Evolutionary conservation across 1,140 invertebrate genomes (phyloP), one percentile per base, ranked within the genome.

Genomic region (Meloidogyne floridensis): DNA sequence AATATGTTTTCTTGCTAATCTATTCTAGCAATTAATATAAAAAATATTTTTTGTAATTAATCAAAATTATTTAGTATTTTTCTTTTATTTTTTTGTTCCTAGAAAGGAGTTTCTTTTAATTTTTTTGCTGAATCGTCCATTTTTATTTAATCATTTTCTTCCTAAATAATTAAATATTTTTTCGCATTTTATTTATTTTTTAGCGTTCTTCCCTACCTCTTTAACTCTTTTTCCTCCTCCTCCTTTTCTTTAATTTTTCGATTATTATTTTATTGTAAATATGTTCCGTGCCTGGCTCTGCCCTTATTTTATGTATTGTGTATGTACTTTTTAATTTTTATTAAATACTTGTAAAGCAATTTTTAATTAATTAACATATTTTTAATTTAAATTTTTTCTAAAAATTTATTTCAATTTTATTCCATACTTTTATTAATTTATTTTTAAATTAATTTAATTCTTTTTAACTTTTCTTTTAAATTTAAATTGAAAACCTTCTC

Each of bases 401-500:
- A 54, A 10, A 9, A 9, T 75, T 11, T 54, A 10, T 10, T 75
- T 47, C 9, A 42, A 75, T 75, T 75, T 42, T 75, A 43, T 77
- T 77, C 56, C 69, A 65, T 77, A 11, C n/a, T 77, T 65, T 59
- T 42, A 56, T 53, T 69, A 42, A 56, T 54, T 77, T 69, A 6
- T n/a, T 65, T 65, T 65, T 65, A n/a, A 65, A 65, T 32, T 32
- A 32, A 6, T n/a, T 65, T 65, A n/a, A 6, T n/a, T n/a, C 10
- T 6, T n/a, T 65, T n/a, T n/a, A 59, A 59, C 15, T 15, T 15
- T 59, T 76, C n/a, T 75, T 43, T 75, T 75, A 75, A 53, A 53
- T 75, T 75, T 18, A 13, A 18, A 32, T 72, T 72, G 7, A 18
- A 18, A n/a, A 53, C 8, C n/a, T 54, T 54, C 18, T 7, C 73